phyloP scores from a whole-genome alignment of 2,888 invertebrate species.

The Geophilus truncorum region DNA sequence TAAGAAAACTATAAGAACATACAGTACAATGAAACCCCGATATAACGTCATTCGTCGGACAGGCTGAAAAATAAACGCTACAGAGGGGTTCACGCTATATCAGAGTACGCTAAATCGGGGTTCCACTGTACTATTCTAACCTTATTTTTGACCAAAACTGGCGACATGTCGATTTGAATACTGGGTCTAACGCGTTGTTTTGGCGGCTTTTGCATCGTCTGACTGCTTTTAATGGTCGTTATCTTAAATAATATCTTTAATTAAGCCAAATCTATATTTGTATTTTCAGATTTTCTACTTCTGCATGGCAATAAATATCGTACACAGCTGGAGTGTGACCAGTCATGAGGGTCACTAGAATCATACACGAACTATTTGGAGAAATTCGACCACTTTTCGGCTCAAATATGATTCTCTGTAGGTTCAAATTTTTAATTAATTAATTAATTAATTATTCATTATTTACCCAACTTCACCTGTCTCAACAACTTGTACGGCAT shows the following conservation, averaged over 20 bases:
- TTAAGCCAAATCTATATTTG: neutral
- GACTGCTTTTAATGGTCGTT: neutral
- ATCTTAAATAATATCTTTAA: neutral
- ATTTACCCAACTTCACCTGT: neutral
- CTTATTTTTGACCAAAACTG: neutral
- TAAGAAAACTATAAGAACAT: too few species aligned
- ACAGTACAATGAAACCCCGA: too few species aligned
- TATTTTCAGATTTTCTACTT: neutral
- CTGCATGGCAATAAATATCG: slow-evolving; percentile 18
- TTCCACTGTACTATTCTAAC: too few species aligned
- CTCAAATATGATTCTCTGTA: slow-evolving; percentile 29
- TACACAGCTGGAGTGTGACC: slow-evolving; percentile 25
- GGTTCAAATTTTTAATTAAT: neutral
- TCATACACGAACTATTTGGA: neutral
- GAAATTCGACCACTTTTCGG: neutral
- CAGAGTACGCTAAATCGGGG: too few species aligned
- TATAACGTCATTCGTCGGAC: too few species aligned
- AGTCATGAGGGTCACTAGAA: slow-evolving; percentile 3
- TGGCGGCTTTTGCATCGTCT: neutral
- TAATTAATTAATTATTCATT: neutral
- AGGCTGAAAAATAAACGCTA: too few species aligned
- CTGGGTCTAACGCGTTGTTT: neutral
- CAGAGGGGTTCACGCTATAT: too few species aligned
- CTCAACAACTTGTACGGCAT: slow-evolving; percentile 9
- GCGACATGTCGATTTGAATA: neutral